Evolutionary conservation across 2,888 invertebrate genomes (phyloP).

Genomic region (Eristalis arbustorum): DNA sequence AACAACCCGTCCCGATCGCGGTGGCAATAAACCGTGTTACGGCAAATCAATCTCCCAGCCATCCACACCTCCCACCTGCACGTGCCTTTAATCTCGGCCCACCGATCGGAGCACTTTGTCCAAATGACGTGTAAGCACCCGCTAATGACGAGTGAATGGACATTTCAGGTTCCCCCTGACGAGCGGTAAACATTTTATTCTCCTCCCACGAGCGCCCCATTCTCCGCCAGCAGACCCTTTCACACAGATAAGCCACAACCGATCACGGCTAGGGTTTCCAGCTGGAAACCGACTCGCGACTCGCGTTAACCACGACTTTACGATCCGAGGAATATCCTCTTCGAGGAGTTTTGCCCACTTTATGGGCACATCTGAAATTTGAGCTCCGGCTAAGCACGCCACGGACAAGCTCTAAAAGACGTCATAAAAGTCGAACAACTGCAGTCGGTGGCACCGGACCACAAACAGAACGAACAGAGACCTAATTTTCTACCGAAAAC

Average conservation of each 20-base stretch:
- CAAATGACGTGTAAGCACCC: neutral
- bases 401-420: neutral
- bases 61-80: neutral
- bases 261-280: neutral
- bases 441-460: neutral
- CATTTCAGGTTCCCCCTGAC: neutral
- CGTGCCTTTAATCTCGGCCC: neutral
- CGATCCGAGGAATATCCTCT: neutral
- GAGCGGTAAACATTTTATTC: neutral
- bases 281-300: neutral
- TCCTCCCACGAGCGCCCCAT: neutral
- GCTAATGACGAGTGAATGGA: neutral
- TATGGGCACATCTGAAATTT: neutral
- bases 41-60: no score
- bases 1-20: no score
- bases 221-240: neutral
- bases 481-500: constrained; percentile 7
- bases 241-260: no score
- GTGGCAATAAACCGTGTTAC: no score
- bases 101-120: neutral
- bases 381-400: neutral
- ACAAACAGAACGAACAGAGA: neutral
- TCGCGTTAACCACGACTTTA: neutral
- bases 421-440: neutral
- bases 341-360: neutral